A percentile compares a stretch with the other conserved stretches of the same genome.
Evolutionary conservation across 2,113 vertebrate genomes (phyloP).

Genomic region (Entelurus aequoreus): DNA sequence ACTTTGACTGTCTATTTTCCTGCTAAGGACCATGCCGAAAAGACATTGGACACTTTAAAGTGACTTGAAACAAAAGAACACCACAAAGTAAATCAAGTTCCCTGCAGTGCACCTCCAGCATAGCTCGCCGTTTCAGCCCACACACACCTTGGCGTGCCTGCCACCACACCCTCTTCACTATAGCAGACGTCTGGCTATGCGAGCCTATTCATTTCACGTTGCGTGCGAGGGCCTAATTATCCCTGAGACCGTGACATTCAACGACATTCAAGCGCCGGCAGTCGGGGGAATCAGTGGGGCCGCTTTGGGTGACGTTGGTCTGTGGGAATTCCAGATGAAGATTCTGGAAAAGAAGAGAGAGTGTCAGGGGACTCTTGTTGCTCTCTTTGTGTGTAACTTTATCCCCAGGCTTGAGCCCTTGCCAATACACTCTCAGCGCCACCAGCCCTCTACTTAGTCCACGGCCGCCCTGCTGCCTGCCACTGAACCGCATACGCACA

Average conservation of each 20-base stretch:
- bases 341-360: slow-evolving; percentile 23
- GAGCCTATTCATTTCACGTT: slow-evolving; percentile 50
- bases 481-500: slow-evolving; percentile 54
- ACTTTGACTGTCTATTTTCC: no score
- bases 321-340: slow-evolving; percentile 46
- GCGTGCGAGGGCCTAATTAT: slow-evolving; percentile 60
- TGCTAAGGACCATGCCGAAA: no score
- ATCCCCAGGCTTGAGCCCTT: slow-evolving; percentile 47
- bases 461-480: slow-evolving; percentile 54
- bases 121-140: slow-evolving; percentile 40
- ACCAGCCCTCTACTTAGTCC: slow-evolving; percentile 66
- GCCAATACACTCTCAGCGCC: slow-evolving; percentile 68
- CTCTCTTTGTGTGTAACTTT: slow-evolving; percentile 63
- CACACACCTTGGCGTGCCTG: slow-evolving; percentile 35
- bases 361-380: slow-evolving; percentile 15
- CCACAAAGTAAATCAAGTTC: no score
- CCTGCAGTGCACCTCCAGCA: background rate
- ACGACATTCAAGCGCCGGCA: slow-evolving; percentile 53
- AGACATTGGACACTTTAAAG: no score
- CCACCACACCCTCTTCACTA: slow-evolving; percentile 45
- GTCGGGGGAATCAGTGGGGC: slow-evolving; percentile 45
- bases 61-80: no score
- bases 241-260: slow-evolving; percentile 59
- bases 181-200: slow-evolving; percentile 30
- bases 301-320: slow-evolving; percentile 55